These are phyloP conservation scores for Hemithea aestivaria DNA, from an alignment of 2,888 invertebrate genomes.

Conservation along the genomic window DNA sequence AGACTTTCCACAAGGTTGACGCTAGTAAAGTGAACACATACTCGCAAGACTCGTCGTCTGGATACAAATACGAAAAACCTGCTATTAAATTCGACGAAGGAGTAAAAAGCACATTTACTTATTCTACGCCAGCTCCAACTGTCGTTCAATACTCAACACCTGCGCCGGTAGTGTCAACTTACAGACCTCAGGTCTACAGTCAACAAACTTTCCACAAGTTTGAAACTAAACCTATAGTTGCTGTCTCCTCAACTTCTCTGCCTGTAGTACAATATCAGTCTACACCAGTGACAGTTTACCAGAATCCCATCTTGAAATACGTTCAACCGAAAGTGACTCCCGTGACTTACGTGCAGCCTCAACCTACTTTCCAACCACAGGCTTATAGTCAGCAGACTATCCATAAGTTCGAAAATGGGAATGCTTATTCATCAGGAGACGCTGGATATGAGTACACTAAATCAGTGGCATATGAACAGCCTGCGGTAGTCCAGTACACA, in stretches of 20 bases:
- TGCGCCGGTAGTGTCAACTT: constrained; percentile 34
- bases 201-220: constrained; percentile 55
- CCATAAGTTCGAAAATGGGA: constrained; percentile 45
- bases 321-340: constrained; percentile 52
- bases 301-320: constrained; percentile 62
- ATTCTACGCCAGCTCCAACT: constrained; percentile 48
- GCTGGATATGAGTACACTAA: constrained; percentile 37
- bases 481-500: constrained; percentile 37
- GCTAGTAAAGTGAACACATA: constrained; percentile 44
- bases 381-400: constrained; percentile 55
- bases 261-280: constrained; percentile 53
- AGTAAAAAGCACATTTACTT: constrained; percentile 39
- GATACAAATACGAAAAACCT: constrained; percentile 51
- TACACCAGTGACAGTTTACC: constrained; percentile 57
- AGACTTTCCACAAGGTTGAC: constrained; percentile 58
- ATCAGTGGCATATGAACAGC: constrained; percentile 36
- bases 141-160: constrained; percentile 28
- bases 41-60: constrained; percentile 35
- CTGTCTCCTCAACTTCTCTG: constrained; percentile 51
- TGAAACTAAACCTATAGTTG: constrained; percentile 42
- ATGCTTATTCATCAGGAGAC: constrained; percentile 39
- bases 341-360: constrained; percentile 41
- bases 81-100: constrained; percentile 44
- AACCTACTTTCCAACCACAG: constrained; percentile 48
- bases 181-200: constrained; percentile 42